Base-by-base conservation (phyloP, 2,888 invertebrate genomes). In the Philereme transversata region DNA sequence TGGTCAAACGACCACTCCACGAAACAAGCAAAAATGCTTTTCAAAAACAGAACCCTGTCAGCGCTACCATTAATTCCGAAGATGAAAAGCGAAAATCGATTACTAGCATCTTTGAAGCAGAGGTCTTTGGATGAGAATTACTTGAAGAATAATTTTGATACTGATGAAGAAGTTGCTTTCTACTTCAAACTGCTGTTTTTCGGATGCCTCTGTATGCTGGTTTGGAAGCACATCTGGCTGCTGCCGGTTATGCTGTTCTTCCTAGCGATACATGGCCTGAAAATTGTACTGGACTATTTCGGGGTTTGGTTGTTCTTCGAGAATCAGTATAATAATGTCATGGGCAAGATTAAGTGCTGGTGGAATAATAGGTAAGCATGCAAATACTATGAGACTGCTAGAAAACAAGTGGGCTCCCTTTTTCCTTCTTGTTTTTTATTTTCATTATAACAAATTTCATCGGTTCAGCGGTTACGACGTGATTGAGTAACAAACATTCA, bases 151-250 rank as follows among this genome's bases (percentile, higher is more conserved):
- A 88, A 83, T 61, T 91, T 86, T 36, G 82, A 87, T 55, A 90
- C 79, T 65, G 88, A 93, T 57, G 93, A 94, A 62, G 94, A 94
- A 68, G 95, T 96, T 67, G 94, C 94, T 10, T 90, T 94, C 45
- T 97, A 96, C 76, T 95, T 97, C 75, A 97, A 96, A 75, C 93
- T 95, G 4, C 86, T 98, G 8, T 93, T 97, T 70, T 97, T 97
- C 92, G 96, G 96, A 3, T 97, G 98, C 73, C 88, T 96, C 5
- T 94, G 96, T 55, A 97, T 98, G 89, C 93, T 97, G 38, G 93
- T 98, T 10, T 98, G 97, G 96, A 96, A 96, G 74, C 95, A 98
- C 77, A 94, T 96, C 54, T 97, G 97, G 96, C 88, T 97, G 60
- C 86, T 97, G 67, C 95, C 96, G 5, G 93, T 98, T 34, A 91